Evolutionary conservation across 2,888 invertebrate genomes (phyloP), one percentile per base, ranked within the genome.

Genomic region (Trichopria drosophilae): DNA sequence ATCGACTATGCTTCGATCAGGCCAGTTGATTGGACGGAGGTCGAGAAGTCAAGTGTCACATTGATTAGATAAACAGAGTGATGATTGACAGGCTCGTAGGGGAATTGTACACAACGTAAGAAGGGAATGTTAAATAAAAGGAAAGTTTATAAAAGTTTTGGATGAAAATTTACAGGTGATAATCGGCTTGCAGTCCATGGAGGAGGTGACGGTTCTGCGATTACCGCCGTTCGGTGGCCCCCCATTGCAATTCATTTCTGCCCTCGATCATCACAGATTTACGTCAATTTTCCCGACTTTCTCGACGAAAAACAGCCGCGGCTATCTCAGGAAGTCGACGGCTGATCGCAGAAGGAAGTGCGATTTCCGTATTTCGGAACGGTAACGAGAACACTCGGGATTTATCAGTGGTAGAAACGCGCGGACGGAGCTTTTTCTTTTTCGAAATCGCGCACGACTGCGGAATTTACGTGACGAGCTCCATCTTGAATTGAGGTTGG

Each of bases 161-260:
- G 31, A 44, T 15, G 15, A 22, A 42, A 57, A 82, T 84, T 80
- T 80, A 86, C 87, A 87, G 78, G 88, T 86, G 76, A 87, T 80
- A 66, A 86, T 83, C 52, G 87, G 86, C 77, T 84, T 84, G 70
- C 83, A 81, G 74, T 84, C 84, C 82, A 84, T 83, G 59, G 65
- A 63, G 53, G 61, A 53, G 62, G 65, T 65, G 60, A 59, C 15
- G 12, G 18, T 10, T 24, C 10, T 46, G 19, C 22, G 18, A 23
- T n/a, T 40, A 28, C 41, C 20, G 28, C 22, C 31, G 41, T 29
- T 46, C 44, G 64, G 64, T 58, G 63, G 57, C 48, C 63, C 66
- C 61, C 72, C 73, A 73, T 73, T 73, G 74, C 71, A 73, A 66
- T 69, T 73, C 75, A 75, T 70, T 63, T 67, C 71, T 59, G 58